phyloP scores from a whole-genome alignment of 2,888 invertebrate species.

The Dicyrtoma fusca region DNA sequence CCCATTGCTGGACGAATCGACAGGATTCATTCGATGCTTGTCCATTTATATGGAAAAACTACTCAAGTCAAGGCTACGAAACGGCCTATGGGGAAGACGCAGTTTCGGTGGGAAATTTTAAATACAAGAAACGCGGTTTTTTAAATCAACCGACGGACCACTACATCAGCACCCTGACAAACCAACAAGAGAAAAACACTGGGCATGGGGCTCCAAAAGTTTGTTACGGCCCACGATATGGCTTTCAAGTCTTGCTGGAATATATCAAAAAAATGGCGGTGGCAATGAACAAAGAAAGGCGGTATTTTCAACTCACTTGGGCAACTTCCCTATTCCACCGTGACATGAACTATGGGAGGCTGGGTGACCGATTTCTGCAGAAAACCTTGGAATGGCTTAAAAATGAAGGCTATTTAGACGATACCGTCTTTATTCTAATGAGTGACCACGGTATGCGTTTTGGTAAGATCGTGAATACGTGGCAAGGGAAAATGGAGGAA shows the following conservation, averaged over 20 bases:
- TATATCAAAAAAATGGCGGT: conserved; percentile 70
- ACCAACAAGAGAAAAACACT: conserved; percentile 67
- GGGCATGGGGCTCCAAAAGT: conserved; percentile 69
- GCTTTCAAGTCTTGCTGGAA: conserved; percentile 73
- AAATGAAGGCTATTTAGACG: conserved; percentile 53
- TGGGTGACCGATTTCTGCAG: conserved; percentile 71
- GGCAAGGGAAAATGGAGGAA: conserved; percentile 78
- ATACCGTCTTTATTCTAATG: too few species aligned
- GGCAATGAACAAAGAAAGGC: conserved; percentile 63
- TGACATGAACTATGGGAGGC: conserved; percentile 74
- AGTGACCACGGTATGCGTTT: conserved; percentile 63
- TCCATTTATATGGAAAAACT: conserved; percentile 38
- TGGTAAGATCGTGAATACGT: conserved; percentile 80
- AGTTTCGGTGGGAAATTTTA: conserved; percentile 76
- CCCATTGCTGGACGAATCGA: conserved; percentile 6
- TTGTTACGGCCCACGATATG: conserved; percentile 67
- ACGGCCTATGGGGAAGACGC: conserved; percentile 78
- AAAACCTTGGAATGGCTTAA: conserved; percentile 66
- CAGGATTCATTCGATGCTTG: conserved; percentile 25
- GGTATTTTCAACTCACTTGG: conserved; percentile 70
- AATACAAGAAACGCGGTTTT: conserved; percentile 76
- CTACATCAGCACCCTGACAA: conserved; percentile 75
- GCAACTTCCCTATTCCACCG: conserved; percentile 82
- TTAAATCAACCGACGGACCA: conserved; percentile 78
- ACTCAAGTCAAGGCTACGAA: conserved; percentile 61